Evolutionary conservation across 2,797 vertebrate genomes (phyloP), one percentile per base, ranked within the genome.

Genomic region (Aeoliscus strigatus): DNA sequence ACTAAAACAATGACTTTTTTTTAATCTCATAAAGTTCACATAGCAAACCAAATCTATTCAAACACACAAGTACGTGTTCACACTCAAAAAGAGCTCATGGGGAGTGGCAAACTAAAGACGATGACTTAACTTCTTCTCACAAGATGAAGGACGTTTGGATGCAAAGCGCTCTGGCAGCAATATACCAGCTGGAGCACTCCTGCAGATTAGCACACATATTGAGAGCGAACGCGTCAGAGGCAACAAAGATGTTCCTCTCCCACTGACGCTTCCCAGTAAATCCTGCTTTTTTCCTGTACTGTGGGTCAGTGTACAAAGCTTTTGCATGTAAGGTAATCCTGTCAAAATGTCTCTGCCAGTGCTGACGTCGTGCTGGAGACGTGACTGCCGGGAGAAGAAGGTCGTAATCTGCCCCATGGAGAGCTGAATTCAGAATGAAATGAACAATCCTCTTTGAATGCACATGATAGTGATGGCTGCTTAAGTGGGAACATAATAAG

Each of bases 231-330:
- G 46, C 11, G 9, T 59, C 47, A 31, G 45, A 35, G 4, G 27
- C 56, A 39, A 54, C 66, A 70, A 48, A 60, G 55, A 67, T 51
- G 47, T 28, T 66, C 31, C 32, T 34, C 30, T 17, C 6, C 40
- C n/a, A 43, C 54, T 13, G 45, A 50, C 40, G 45, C 33, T 39
- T 50, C 23, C 45, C 18, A 10, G 35, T 31, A 59, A 73, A 58
- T 66, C 61, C 52, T 37, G 25, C 30, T 34, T 51, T 26, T 60
- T 60, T 30, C 43, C 69, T 50, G 39, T 65, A 61, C 69, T 70
- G 52, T 30, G 24, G 76, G 70, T 79, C 66, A 70, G 66, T 32
- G 60, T 70, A 44, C 69, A 68, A 66, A 66, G 52, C 52, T 38
- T 60, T 41, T 51, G 60, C 58, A 59, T 65, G 64, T 48, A 40